Percentiles rank a stretch among this genome's conserved stretches.
These are phyloP conservation scores for Chaetogeoica ovagalla DNA, from an alignment of 2,888 invertebrate genomes.

Conservation along the genomic window DNA sequence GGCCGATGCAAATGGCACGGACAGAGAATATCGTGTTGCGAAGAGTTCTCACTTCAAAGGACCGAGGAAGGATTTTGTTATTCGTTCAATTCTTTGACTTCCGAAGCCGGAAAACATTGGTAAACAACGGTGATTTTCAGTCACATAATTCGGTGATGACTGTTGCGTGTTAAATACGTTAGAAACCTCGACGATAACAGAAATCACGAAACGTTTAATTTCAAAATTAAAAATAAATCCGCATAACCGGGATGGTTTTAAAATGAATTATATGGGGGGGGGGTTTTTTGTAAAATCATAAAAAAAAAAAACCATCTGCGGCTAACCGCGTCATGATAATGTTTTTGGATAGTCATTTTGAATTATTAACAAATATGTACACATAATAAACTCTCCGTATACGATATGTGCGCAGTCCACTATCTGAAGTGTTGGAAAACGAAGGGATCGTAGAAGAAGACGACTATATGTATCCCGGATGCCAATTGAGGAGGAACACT, in stretches of 20 bases:
- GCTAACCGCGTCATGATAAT: too few relatives aligned
- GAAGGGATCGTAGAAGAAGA: slow-evolving; percentile 55
- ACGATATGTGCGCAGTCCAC: slow-evolving; percentile 53
- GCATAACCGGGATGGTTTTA: too few relatives aligned
- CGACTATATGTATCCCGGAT: slow-evolving; percentile 55
- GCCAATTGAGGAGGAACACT: slow-evolving; percentile 55
- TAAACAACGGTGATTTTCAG: slow-evolving; percentile 17
- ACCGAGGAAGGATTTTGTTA: slow-evolving; percentile 57
- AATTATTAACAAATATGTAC: too few relatives aligned
- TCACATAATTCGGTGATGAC: too few relatives aligned
- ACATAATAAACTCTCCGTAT: neutral
- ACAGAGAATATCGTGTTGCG: slow-evolving; percentile 55
- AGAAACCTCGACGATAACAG: too few relatives aligned
- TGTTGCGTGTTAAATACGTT: too few relatives aligned
- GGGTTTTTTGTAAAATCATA: too few relatives aligned
- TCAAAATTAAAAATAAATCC: too few relatives aligned
- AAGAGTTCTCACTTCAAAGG: slow-evolving; percentile 55
- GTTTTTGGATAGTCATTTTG: too few relatives aligned
- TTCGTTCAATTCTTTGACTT: slow-evolving; percentile 57
- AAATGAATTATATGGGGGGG: too few relatives aligned
- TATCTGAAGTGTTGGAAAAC: slow-evolving; percentile 56
- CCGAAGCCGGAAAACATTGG: slow-evolving; percentile 56
- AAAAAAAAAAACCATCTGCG: too few relatives aligned
- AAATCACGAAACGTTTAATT: too few relatives aligned
- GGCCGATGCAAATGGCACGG: slow-evolving; percentile 56